phyloP scores from a whole-genome alignment of 2,797 vertebrate genomes.

The Varecia variegata region DNA sequence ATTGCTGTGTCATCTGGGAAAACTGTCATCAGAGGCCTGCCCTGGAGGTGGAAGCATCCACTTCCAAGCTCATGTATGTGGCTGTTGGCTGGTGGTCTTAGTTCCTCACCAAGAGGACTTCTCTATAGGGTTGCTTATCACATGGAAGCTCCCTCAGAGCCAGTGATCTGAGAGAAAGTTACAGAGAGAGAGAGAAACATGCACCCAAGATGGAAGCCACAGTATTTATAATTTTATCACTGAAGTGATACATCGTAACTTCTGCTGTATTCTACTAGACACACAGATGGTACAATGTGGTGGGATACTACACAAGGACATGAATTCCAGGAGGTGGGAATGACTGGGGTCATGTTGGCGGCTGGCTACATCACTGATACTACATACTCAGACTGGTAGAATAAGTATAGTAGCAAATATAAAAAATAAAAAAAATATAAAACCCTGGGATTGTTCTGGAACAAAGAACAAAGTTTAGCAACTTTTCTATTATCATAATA shows the following conservation, averaged over 20 bases:
- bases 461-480: not conserved
- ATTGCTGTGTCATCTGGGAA: not conserved
- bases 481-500: not conserved
- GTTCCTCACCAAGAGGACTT: not conserved
- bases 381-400: not conserved
- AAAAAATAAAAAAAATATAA: not conserved
- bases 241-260: not conserved
- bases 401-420: not conserved
- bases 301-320: rapidly evolving
- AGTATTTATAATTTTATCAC: not conserved
- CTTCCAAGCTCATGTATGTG: not conserved
- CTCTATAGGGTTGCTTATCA: not conserved
- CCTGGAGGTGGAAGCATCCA: not conserved
- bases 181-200: not conserved
- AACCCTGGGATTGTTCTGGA: not conserved
- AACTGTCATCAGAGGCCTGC: not conserved
- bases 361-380: not conserved
- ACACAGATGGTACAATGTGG: not conserved
- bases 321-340: not conserved
- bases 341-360: not conserved
- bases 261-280: not conserved
- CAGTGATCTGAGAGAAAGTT: not conserved
- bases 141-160: not conserved
- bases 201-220: not conserved
- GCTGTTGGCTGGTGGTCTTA: not conserved